These are phyloP conservation scores for Dreissena polymorpha DNA, from an alignment of 1,140 invertebrate genomes.

Conservation along the genomic window DNA sequence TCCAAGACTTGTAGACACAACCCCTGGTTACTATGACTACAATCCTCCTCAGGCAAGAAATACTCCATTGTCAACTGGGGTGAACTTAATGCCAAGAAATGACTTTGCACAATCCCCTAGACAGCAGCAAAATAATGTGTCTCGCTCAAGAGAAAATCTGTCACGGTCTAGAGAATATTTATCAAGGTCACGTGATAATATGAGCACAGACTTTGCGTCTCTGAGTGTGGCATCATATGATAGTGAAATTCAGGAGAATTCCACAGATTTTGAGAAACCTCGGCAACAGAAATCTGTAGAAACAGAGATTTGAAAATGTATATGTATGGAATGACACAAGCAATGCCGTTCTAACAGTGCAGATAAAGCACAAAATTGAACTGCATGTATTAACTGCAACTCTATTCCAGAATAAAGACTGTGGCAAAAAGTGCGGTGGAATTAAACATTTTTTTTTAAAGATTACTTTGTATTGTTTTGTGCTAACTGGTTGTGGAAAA, in stretches of 20 bases:
- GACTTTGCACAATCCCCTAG: conserved; percentile 1
- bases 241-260: conserved; percentile 33
- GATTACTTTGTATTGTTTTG: no score
- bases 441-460: no score
- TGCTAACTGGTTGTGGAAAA: no score
- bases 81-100: conserved; percentile 38
- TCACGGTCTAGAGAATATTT: conserved; percentile 38
- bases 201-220: conserved; percentile 1
- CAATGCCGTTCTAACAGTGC: no score
- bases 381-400: no score
- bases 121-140: conserved; percentile 19
- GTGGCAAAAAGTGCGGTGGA: no score
- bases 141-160: conserved; percentile 41
- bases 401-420: no score
- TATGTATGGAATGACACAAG: no score
- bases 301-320: conserved; percentile 36
- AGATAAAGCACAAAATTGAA: no score
- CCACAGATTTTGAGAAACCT: conserved; percentile 41
- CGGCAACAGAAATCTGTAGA: conserved; percentile 52
- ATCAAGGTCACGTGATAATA: conserved; percentile 29
- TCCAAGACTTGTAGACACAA: not conserved
- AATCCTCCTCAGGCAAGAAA: conserved; percentile 6
- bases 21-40: conserved; percentile 31
- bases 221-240: conserved; percentile 4
- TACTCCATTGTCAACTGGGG: not conserved